phyloP scores from a whole-genome alignment of 2,113 vertebrate genomes.

The Clarias macrocephalus region DNA sequence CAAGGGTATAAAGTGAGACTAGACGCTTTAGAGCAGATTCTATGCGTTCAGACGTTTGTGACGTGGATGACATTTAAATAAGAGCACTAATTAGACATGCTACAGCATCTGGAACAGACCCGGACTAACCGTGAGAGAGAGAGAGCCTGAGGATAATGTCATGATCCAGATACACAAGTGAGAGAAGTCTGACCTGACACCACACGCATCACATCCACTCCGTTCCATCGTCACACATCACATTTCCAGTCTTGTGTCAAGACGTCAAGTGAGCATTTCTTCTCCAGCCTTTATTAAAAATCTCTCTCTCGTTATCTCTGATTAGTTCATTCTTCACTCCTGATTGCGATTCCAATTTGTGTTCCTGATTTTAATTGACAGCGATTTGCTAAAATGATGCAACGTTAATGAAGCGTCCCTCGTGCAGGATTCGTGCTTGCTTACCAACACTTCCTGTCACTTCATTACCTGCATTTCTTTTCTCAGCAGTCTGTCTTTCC shows the following conservation, averaged over 20 bases:
- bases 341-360: not conserved
- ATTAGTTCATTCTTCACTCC: not conserved
- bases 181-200: not conserved
- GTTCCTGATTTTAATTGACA: not conserved
- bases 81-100: not conserved
- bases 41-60: not conserved
- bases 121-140: not conserved
- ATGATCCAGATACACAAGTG: not conserved
- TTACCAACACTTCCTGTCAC: conserved; percentile 9
- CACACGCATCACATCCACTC: not conserved
- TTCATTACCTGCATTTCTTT: conserved; percentile 30
- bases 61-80: not conserved
- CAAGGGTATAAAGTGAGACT: not conserved
- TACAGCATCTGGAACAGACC: not conserved
- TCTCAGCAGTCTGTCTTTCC: conserved; percentile 12
- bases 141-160: not conserved
- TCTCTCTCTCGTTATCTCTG: not conserved
- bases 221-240: not conserved
- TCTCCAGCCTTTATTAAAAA: not conserved
- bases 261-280: not conserved
- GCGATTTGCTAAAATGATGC: not conserved
- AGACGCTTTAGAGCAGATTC: not conserved
- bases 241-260: not conserved
- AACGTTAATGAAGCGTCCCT: not conserved
- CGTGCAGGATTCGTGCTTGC: not conserved